These are phyloP conservation scores for Patella caerulea DNA, from an alignment of 2,888 invertebrate species.

Conservation along the genomic window DNA sequence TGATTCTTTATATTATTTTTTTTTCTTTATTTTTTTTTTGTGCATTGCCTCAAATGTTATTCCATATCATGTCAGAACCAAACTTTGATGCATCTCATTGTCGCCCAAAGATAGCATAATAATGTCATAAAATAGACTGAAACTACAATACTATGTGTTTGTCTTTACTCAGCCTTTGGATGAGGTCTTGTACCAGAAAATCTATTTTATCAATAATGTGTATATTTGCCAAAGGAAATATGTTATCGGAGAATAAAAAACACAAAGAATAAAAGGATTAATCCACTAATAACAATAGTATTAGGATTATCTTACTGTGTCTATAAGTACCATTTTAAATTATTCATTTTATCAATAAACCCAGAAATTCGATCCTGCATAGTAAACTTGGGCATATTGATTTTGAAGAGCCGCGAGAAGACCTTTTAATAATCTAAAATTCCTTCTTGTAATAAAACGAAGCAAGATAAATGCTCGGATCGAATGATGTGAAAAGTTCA, in stretches of 20 bases:
- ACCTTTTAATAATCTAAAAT: too few species aligned
- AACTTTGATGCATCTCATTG: conserved; percentile 5
- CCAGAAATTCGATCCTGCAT: too few species aligned
- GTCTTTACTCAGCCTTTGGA: background rate
- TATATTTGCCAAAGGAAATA: background rate
- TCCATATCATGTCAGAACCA: conserved; percentile 10
- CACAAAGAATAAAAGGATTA: too few species aligned
- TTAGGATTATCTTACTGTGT: too few species aligned
- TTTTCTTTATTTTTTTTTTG: background rate
- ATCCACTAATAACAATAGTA: too few species aligned
- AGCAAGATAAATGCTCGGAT: too few species aligned
- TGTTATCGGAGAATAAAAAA: background rate
- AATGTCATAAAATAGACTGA: conserved; percentile 4
- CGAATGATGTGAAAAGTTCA: too few species aligned
- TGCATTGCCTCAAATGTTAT: background rate
- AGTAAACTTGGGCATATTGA: too few species aligned
- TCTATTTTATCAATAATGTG: background rate
- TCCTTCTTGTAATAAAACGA: too few species aligned
- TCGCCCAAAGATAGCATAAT: conserved; percentile 3
- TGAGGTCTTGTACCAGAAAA: background rate
- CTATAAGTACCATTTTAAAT: too few species aligned
- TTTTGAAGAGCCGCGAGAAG: too few species aligned
- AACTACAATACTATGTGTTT: background rate
- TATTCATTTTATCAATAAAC: too few species aligned
- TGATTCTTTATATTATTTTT: background rate